Evolutionary conservation across 2,888 invertebrate genomes (phyloP).

Genomic region (Punctoribates punctum): DNA sequence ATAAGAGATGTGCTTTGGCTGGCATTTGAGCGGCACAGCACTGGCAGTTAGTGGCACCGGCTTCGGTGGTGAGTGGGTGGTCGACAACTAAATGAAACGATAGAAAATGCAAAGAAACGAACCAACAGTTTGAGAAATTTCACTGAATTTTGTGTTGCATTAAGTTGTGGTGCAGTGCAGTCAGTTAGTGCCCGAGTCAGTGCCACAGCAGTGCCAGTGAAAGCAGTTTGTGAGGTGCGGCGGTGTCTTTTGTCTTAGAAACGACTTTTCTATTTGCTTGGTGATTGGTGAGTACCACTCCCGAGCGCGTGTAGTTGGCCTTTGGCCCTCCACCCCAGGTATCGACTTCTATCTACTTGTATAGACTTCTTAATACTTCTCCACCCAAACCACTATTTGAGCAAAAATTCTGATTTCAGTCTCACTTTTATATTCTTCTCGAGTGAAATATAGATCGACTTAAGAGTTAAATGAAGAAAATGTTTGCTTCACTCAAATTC

Average conservation of each 20-base stretch:
- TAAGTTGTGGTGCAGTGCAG: not conserved
- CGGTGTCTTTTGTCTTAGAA: constrained; percentile 33
- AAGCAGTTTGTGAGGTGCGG: constrained; percentile 11
- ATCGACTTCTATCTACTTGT: not conserved
- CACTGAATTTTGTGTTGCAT: not conserved
- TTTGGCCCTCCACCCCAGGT: constrained; percentile 16
- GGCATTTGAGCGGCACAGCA: not conserved
- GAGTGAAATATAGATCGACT: constrained; percentile 26
- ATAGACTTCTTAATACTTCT: constrained; percentile 15
- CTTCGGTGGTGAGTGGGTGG: constrained; percentile 21
- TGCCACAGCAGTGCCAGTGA: not conserved
- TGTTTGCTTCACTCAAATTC: constrained; percentile 5
- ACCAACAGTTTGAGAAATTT: not conserved
- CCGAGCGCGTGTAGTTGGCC: constrained; percentile 27
- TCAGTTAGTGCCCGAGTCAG: not conserved
- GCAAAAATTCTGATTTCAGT: not conserved
- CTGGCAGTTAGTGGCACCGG: not conserved
- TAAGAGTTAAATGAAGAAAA: constrained; percentile 15
- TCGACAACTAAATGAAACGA: constrained; percentile 29
- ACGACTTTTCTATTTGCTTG: constrained; percentile 15
- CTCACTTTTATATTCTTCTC: not conserved
- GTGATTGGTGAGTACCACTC: constrained; percentile 29
- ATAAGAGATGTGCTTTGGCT: not conserved
- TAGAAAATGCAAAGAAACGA: constrained; percentile 9
- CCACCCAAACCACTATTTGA: constrained; percentile 17